Base-by-base conservation (phyloP, 2,797 vertebrate genomes). In the Ambastaia sidthimunki region DNA sequence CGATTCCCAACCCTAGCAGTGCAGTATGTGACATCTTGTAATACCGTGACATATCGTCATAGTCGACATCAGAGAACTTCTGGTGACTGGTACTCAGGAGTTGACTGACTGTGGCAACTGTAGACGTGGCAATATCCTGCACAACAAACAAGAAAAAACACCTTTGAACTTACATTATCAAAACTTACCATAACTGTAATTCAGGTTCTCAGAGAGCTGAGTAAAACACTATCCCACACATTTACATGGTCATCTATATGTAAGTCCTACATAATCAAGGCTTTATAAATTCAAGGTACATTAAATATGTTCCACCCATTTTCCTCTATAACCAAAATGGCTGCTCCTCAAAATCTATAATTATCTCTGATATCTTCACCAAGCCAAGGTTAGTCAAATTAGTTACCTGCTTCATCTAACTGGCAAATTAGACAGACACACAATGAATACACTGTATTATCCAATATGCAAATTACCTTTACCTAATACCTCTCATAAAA, bases 91-190 rank as follows among this genome's bases (percentile, higher is more conserved):
- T 16, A 1, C 44, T 72, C 7, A 93, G 84, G 48, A 93, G 85
- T 59, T 93, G 90, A 52, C 92, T 92, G 73, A 92, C 66, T 1
- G 89, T 91, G 0, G 88, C 82, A 3, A 91, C 68, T 0, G 87
- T 88, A 47, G 91, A 80, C 23, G 86, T 70, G 3, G 65, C 59
- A 65, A 89, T 82, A 0, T 60, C 71, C 91, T 93, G 80, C 60
- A 31, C 12, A 69, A 19, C 3, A 18, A 63, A 57, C 3, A 48
- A 62, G 6, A 57, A 28, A 3, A 25, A 34, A 59, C 55, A 18
- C 13, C 13, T 15, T 31, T 62, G 10, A 28, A 21, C 2, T 62
- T 31, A 25, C 12, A 28, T 50, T 4, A 50, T 16, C 13, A 71
- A 1, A 11, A 5, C 54, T 59, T 71, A 31, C 41, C 3, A 3